Evolutionary conservation across 1,140 invertebrate species (phyloP).

Genomic region (Diorhabda elongata): DNA sequence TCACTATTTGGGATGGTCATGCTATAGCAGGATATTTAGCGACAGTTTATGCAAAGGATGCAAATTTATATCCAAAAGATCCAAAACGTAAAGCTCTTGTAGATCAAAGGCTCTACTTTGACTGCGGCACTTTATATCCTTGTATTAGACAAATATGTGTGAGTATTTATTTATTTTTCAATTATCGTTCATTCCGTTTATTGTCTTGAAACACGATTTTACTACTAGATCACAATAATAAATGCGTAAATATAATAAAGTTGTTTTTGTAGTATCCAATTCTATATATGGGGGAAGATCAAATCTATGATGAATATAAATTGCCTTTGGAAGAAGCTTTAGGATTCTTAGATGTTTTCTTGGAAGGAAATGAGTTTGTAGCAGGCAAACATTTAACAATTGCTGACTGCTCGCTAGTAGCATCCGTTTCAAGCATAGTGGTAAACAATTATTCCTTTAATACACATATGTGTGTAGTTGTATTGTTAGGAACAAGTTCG

Average conservation of each 20-base stretch:
- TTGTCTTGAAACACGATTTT: too few species aligned
- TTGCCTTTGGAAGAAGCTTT: constrained; percentile 56
- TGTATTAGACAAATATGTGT: neutral
- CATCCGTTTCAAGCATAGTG: constrained; percentile 53
- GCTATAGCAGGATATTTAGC: constrained; percentile 58
- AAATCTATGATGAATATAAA: constrained; percentile 54
- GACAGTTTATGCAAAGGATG: constrained; percentile 53
- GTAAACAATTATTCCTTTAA: constrained; percentile 44
- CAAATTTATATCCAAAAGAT: constrained; percentile 57
- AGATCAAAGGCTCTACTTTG: constrained; percentile 57
- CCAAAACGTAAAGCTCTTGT: constrained; percentile 50
- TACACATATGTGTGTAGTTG: too few species aligned
- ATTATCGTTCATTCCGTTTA: too few species aligned
- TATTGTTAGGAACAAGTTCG: too few species aligned
- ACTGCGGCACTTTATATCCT: constrained; percentile 32
- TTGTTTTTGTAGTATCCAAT: constrained; percentile 54
- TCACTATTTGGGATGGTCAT: constrained; percentile 56
- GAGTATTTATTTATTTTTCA: neutral
- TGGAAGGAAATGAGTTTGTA: constrained; percentile 55
- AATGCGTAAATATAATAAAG: too few species aligned
- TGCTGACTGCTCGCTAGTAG: constrained; percentile 58
- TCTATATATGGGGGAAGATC: constrained; percentile 53
- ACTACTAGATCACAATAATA: too few species aligned
- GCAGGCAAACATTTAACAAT: constrained; percentile 59
- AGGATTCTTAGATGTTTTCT: constrained; percentile 54